phyloP scores from a whole-genome alignment of 2,888 invertebrate species.

The Cheilosia variabilis region DNA sequence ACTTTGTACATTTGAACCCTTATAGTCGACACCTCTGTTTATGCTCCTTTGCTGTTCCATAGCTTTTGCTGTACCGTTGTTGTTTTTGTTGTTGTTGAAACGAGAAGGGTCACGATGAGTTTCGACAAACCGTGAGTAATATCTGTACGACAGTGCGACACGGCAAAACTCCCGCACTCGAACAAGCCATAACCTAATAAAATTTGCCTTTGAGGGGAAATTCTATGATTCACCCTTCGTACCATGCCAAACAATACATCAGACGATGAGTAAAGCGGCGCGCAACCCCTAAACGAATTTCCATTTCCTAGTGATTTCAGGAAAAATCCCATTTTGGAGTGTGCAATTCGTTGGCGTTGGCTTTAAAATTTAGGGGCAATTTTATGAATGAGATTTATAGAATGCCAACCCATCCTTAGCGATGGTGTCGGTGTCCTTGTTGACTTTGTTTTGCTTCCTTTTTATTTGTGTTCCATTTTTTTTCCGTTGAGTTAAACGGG shows the following conservation, averaged over 20 bases:
- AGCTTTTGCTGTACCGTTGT: no score
- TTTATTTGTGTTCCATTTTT: slow-evolving; percentile 35
- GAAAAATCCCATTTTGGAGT: slow-evolving; percentile 62
- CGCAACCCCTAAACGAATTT: slow-evolving; percentile 69
- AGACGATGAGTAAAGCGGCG: slow-evolving; percentile 32
- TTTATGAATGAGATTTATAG: slow-evolving; percentile 68
- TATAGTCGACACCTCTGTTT: slow-evolving; percentile 29
- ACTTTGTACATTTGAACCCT: slow-evolving; percentile 53
- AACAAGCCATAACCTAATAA: slow-evolving; percentile 65
- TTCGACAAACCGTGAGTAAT: slow-evolving; percentile 64
- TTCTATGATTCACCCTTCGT: slow-evolving; percentile 74
- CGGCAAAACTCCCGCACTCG: slow-evolving; percentile 41
- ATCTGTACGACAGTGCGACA: neutral
- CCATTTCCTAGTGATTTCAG: slow-evolving; percentile 54
- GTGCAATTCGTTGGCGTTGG: slow-evolving; percentile 55
- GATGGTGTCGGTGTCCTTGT: slow-evolving; percentile 44
- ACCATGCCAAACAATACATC: slow-evolving; percentile 42
- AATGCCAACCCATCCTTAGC: slow-evolving; percentile 38
- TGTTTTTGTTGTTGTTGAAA: slow-evolving; percentile 36
- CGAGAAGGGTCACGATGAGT: slow-evolving; percentile 63
- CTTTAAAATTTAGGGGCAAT: slow-evolving; percentile 67
- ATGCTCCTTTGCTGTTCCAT: slow-evolving; percentile 7
- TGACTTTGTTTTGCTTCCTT: slow-evolving; percentile 60
- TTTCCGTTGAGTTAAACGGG: slow-evolving; percentile 28
- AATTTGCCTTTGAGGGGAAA: slow-evolving; percentile 62